Base-by-base conservation (phyloP, 30 jellyfish, hydroid and myxozoan species). In the Haliclystus octoradiatus region DNA sequence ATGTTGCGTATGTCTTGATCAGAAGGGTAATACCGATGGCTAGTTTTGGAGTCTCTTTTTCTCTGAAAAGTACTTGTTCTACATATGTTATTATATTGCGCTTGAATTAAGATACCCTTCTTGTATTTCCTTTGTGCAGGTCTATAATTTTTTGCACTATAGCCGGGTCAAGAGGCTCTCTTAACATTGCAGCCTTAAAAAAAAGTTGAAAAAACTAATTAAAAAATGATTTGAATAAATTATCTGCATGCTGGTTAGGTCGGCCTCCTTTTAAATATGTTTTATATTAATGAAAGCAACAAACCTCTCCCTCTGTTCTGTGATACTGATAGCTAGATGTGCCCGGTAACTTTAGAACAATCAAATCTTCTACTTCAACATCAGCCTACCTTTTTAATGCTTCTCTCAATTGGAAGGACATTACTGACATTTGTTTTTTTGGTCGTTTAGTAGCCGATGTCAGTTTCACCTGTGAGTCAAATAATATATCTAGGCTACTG, bases 131-230 rank as follows among this genome's bases (percentile, higher is more conserved):
- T 53, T 62, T 68, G 28, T 73, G 77, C 76, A 73, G 29, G n/a
- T 73, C 76, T 26, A 57, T 28, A 27, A 73, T 63, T 62, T 62
- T 73, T 27, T 73, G 31, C n/a, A 57, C 57, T 28, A 73, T 49
- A 14, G 28, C 75, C 19, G 65, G 51, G 34, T 73, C 75, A 23
- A 60, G n/a, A 31, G 75, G 84, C 47, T 73, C 76, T 24, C 84
- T 26, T 19, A 63, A 5, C 19, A 57, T 31, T 2, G 83, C 83
- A 14, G 64, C 77, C 84, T 31, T 23, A 14, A n/a, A n/a, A n/a
- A n/a, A n/a, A n/a, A n/a, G n/a, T n/a, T n/a, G n/a, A n/a, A n/a
- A n/a, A n/a, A n/a, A n/a, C n/a, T n/a, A n/a, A n/a, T n/a, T 30
- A n/a, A n/a, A n/a, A n/a, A n/a, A n/a, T n/a, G n/a, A n/a, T n/a